Percentiles rank a stretch among this genome's conserved stretches.
Evolutionary conservation across 2,797 vertebrate genomes (phyloP).

Genomic region (Cuniculus paca): DNA sequence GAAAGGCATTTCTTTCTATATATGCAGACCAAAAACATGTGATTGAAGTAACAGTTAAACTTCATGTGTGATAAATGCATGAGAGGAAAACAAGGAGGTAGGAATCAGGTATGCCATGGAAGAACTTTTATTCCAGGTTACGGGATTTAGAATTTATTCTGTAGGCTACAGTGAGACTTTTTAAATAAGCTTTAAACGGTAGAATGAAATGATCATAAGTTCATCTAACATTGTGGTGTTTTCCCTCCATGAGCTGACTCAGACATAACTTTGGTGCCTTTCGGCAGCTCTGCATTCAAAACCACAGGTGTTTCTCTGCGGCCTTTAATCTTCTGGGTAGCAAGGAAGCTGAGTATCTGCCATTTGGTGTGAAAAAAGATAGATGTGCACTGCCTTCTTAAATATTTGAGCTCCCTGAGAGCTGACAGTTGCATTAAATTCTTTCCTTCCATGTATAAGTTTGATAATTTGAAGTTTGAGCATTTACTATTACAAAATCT

Average conservation of each 20-base stretch:
- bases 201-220: conserved; percentile 47
- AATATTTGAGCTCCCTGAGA: conserved; percentile 32
- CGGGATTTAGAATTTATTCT: neutral
- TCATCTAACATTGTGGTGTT: neutral
- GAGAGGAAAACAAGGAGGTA: neutral
- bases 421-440: neutral
- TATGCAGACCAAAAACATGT: neutral
- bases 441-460: conserved; percentile 2
- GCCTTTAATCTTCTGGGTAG: conserved; percentile 63
- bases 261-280: conserved; percentile 42
- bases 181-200: conserved; percentile 35
- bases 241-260: neutral
- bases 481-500: conserved; percentile 25
- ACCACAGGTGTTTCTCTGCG: conserved; percentile 59
- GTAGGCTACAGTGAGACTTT: neutral
- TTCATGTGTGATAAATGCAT: neutral
- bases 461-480: conserved; percentile 28
- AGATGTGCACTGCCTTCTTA: conserved; percentile 23
- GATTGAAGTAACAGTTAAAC: neutral
- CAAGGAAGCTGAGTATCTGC: neutral
- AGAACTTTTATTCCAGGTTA: neutral
- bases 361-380: conserved; percentile 13
- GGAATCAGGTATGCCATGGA: neutral
- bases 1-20: neutral
- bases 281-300: conserved; percentile 30